Evolutionary conservation across 2,797 vertebrate species (phyloP).

Genomic region (Pangasius krempfi): DNA sequence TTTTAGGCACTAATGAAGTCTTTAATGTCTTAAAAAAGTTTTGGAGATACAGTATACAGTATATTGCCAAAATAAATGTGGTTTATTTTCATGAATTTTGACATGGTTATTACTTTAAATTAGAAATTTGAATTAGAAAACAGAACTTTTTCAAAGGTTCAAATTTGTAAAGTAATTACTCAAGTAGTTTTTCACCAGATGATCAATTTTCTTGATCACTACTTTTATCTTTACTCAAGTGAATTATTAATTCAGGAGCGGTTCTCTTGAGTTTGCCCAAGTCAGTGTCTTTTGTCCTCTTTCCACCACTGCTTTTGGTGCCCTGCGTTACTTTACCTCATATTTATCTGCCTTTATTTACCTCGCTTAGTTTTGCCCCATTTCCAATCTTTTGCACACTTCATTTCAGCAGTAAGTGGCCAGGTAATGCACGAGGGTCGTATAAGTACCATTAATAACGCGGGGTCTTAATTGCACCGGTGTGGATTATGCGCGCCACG

Average conservation of each 20-base stretch:
- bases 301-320: background rate
- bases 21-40: too few relatives aligned
- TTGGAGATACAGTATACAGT: background rate
- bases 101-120: too few relatives aligned
- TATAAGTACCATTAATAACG: background rate
- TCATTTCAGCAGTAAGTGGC: background rate
- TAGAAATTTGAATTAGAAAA: too few relatives aligned
- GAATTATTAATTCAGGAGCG: background rate
- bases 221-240: background rate
- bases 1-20: too few relatives aligned
- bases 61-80: background rate
- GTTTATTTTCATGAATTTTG: too few relatives aligned
- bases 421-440: background rate
- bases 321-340: background rate
- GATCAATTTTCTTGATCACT: too few relatives aligned
- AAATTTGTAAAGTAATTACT: too few relatives aligned
- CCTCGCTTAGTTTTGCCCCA: background rate
- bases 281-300: background rate
- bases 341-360: background rate
- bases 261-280: background rate
- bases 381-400: conserved; percentile 1
- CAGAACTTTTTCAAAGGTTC: too few relatives aligned
- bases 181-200: too few relatives aligned
- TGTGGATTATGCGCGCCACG: background rate
- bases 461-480: background rate